Evolutionary conservation across 1,140 invertebrate species (phyloP).

Genomic region (Drosophila murphyi): DNA sequence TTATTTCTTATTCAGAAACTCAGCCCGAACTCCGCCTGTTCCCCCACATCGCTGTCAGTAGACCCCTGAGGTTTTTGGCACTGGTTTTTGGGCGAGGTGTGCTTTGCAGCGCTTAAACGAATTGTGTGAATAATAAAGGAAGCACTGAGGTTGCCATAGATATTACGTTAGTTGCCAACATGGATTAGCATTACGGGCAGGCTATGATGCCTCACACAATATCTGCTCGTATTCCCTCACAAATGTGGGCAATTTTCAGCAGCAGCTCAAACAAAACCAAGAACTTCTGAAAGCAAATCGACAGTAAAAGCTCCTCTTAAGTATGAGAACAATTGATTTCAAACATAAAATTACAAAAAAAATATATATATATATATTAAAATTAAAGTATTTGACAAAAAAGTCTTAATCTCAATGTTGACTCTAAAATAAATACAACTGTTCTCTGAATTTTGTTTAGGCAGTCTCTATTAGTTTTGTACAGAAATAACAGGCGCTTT

Average conservation of each 20-base stretch:
- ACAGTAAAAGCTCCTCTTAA: slow-evolving; percentile 5
- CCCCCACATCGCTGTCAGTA: not conserved
- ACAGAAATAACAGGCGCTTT: not conserved
- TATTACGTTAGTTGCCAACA: slow-evolving; percentile 32
- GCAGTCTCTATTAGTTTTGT: too few relatives aligned
- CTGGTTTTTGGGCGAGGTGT: slow-evolving; percentile 53
- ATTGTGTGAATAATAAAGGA: slow-evolving; percentile 75
- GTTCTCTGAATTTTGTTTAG: too few relatives aligned
- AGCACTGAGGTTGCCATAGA: slow-evolving; percentile 44
- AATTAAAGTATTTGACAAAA: not conserved
- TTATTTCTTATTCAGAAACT: not conserved
- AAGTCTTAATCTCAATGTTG: too few relatives aligned
- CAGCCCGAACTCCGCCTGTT: not conserved
- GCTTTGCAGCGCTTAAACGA: slow-evolving; percentile 67
- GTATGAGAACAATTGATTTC: slow-evolving; percentile 2
- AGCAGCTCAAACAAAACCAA: not conserved
- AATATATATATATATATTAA: not conserved
- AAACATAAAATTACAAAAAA: not conserved
- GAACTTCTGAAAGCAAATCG: not conserved
- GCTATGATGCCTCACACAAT: not conserved
- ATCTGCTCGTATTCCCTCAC: not conserved
- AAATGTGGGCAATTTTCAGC: not conserved
- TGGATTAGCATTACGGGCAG: slow-evolving; percentile 24
- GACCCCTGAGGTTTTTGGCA: slow-evolving; percentile 63
- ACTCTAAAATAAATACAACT: too few relatives aligned